Conservation (phyloP, 2,888 invertebrate genomes). For the Lasius fuliginosus region DNA sequence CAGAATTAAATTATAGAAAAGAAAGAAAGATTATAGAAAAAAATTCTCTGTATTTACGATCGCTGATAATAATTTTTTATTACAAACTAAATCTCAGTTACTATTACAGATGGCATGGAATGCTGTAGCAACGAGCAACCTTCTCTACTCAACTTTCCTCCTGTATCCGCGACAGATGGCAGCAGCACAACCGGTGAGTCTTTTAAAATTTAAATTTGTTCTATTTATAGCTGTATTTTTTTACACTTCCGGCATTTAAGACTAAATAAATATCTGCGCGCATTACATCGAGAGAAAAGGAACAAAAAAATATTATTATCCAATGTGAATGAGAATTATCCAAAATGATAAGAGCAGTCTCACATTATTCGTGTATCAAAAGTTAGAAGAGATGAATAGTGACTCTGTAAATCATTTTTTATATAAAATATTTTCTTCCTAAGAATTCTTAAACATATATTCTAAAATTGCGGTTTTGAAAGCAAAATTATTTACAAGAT, state of each 20-base stretch:
- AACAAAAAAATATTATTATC: not conserved
- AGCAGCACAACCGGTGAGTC: not conserved
- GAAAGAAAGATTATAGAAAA: not conserved
- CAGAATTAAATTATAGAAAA: not conserved
- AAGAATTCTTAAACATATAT: not conserved
- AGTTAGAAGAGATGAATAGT: not conserved
- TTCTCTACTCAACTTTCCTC: not conserved
- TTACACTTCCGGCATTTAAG: not conserved
- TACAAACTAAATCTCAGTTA: not conserved
- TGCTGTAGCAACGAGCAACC: not conserved
- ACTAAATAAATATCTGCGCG: not conserved
- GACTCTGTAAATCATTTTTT: not conserved
- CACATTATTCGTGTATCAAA: not conserved
- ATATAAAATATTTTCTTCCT: not conserved
- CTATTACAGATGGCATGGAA: slow-evolving; percentile 13
- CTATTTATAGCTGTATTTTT: not conserved
- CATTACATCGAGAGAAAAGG: not conserved
- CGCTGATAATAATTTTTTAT: slow-evolving; percentile 21
- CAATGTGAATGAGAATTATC: not conserved
- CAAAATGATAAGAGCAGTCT: not conserved
- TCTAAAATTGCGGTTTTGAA: not conserved
- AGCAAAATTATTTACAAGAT: not conserved
- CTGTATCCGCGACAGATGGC: slow-evolving; percentile 17
- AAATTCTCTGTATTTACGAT: slow-evolving; percentile 10
- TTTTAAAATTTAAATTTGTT: not conserved